phyloP scores from a whole-genome alignment of 37 sponge, comb jelly and placozoan genomes.

The Halisarca cf. caerulea region DNA sequence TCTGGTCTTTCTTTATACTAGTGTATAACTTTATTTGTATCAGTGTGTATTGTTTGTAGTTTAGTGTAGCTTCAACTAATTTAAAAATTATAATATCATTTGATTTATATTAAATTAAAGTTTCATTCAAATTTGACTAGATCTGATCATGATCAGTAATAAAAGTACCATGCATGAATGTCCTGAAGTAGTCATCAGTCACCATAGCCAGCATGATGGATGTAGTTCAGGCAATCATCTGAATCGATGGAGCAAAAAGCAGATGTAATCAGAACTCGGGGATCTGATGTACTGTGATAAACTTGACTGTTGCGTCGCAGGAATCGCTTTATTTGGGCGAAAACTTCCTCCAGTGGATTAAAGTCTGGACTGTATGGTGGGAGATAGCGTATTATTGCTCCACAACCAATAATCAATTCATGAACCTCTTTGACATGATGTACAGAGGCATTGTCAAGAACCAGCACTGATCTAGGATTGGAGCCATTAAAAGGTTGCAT shows the following conservation, averaged over 20 bases:
- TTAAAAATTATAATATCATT: too few relatives aligned
- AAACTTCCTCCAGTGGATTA: neutral
- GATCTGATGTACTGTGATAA: neutral
- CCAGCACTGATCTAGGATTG: neutral
- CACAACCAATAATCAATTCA: neutral
- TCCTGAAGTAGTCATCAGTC: too few relatives aligned
- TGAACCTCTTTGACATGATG: neutral
- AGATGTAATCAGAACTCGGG: neutral
- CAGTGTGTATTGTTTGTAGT: too few relatives aligned
- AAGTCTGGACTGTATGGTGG: conserved; percentile 1
- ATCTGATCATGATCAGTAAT: too few relatives aligned
- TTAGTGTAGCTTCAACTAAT: too few relatives aligned
- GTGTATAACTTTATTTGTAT: too few relatives aligned
- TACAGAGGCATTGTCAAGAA: conserved; percentile 1
- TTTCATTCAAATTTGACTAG: too few relatives aligned
- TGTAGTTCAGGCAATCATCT: neutral
- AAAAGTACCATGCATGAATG: too few relatives aligned
- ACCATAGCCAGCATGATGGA: too few relatives aligned
- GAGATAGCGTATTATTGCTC: neutral
- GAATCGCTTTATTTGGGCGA: neutral
- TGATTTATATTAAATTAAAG: too few relatives aligned
- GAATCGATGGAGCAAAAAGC: neutral
- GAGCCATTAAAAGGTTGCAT: neutral
- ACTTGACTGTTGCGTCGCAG: neutral
- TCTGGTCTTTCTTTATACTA: too few relatives aligned